Percentiles rank a stretch among this genome's conserved stretches.
These are phyloP conservation scores for Spatula versicolor DNA, from an alignment of 2,797 vertebrate species.

Conservation along the genomic window DNA sequence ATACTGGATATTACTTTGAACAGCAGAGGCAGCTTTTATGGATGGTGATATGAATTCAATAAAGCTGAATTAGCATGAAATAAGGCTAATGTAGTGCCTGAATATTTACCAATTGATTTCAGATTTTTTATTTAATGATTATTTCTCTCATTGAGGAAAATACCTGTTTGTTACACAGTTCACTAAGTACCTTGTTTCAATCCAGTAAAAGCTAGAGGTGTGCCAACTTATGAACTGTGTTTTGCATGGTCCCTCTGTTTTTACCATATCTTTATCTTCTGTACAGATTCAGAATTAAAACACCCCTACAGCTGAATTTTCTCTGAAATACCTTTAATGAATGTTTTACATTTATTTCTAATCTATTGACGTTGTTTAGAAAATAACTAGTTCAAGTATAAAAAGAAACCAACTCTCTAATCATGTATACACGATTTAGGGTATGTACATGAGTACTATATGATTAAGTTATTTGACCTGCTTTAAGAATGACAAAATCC, in stretches of 20 bases:
- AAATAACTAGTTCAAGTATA: not conserved
- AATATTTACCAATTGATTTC: slow-evolving; percentile 50
- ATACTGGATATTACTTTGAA: slow-evolving; percentile 57
- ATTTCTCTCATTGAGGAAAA: slow-evolving; percentile 29
- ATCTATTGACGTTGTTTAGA: not conserved
- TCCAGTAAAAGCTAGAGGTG: not conserved
- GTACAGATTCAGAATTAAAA: not conserved
- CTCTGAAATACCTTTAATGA: not conserved
- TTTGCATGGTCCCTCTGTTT: not conserved
- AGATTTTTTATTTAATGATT: slow-evolving; percentile 50
- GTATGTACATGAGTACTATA: not conserved
- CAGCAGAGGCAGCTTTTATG: slow-evolving; percentile 42
- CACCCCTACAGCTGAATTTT: not conserved
- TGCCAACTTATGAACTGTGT: not conserved
- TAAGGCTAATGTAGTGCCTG: slow-evolving; percentile 48
- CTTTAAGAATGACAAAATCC: slow-evolving; percentile 17
- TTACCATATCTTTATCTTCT: not conserved
- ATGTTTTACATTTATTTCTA: not conserved
- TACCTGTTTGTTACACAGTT: not conserved
- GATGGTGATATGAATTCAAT: slow-evolving; percentile 55
- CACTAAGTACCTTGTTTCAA: slow-evolving; percentile 20
- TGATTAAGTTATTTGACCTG: not conserved
- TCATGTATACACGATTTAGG: not conserved
- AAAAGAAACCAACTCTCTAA: not conserved
- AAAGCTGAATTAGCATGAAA: slow-evolving; percentile 65